Base-by-base conservation (phyloP, 2,113 vertebrate species). In the Pristiophorus japonicus region DNA sequence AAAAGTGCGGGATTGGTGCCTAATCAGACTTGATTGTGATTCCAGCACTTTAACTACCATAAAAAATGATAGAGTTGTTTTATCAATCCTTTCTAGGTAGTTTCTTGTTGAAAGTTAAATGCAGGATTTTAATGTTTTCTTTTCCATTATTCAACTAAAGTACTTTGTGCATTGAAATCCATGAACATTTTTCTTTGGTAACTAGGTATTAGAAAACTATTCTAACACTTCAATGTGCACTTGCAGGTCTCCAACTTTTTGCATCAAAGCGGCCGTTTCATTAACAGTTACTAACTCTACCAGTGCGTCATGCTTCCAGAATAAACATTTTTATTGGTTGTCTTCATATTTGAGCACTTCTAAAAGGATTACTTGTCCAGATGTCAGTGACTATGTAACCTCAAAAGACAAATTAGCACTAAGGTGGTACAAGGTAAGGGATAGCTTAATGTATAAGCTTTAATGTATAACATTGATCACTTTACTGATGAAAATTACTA, bases 381-480 rank as follows among this genome's bases (percentile, higher is more conserved):
- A 98, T 47, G 22, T 98, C 94, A 96, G 51, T 6, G 90, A 96
- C 6, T 97, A 98, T 95, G 96, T 97, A 85, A 67, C 95, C 66
- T 97, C 97, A 96, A 96, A 97, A 27, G 95, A 96, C 24, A 96
- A 96, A 0, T 97, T 96, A 87, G 94, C 96, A 95, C 63, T 99
- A 96, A 96, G 96, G 8, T 99, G 98, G 99, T 98, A 97, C 97
- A 99, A 97, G 98, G 99, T 99, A 98, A 66, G 85, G 42, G 45
- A 70, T 93, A n/a, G 6, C 30, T 10, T 92, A 38, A 22, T 24
- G 18, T 63, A 6, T 4, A 59, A 59, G 6, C 59, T 8, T 59
- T 59, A 59, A 59, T 11, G 59, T 59, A 59, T 59, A 59, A 59
- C 59, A 59, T 59, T 59, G 59, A 59, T 0, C 14, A 59, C 27